Percentiles rank a stretch among this genome's conserved stretches.
phyloP scores from a whole-genome alignment of 2,797 vertebrate genomes.

The Tolypeutes matacus region DNA sequence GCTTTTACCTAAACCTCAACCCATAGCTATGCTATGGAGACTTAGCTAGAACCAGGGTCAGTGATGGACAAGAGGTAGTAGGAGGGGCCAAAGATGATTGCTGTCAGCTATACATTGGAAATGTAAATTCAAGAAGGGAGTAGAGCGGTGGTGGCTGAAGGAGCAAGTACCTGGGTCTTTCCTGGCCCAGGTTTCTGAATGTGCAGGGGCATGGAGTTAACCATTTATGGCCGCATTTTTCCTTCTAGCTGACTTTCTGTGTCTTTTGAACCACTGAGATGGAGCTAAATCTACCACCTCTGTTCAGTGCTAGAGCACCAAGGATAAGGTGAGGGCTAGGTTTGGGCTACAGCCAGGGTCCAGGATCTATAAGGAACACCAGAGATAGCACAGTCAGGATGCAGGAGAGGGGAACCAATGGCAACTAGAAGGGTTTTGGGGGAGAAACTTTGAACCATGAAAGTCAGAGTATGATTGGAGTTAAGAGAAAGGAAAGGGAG shows the following conservation, averaged over 20 bases:
- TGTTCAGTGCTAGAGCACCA: slow-evolving; percentile 92
- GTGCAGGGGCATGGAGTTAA: slow-evolving; percentile 91
- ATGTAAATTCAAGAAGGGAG: not conserved
- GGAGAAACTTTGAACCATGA: not conserved
- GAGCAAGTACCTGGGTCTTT: slow-evolving; percentile 79
- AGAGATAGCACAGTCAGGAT: slow-evolving; percentile 14
- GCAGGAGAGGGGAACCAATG: not conserved
- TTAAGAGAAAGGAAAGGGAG: not conserved
- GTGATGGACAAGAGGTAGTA: not conserved
- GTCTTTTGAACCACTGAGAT: slow-evolving; percentile 95
- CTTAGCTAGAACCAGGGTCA: not conserved
- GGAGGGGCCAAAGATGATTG: not conserved
- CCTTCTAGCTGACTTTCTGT: slow-evolving; percentile 94
- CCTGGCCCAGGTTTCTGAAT: slow-evolving; percentile 90
- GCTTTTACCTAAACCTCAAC: too few species aligned
- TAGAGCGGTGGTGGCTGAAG: not conserved
- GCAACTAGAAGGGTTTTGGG: not conserved
- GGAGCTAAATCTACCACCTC: slow-evolving; percentile 93
- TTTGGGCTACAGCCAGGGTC: slow-evolving; percentile 89
- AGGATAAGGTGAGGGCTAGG: slow-evolving; percentile 94
- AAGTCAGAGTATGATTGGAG: not conserved
- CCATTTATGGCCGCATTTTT: slow-evolving; percentile 96
- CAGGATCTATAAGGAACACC: slow-evolving; percentile 84
- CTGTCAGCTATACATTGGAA: not conserved
- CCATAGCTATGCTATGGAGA: not conserved